Conservation (phyloP, 2,797 vertebrate genomes). For the Acanthis flammea region DNA sequence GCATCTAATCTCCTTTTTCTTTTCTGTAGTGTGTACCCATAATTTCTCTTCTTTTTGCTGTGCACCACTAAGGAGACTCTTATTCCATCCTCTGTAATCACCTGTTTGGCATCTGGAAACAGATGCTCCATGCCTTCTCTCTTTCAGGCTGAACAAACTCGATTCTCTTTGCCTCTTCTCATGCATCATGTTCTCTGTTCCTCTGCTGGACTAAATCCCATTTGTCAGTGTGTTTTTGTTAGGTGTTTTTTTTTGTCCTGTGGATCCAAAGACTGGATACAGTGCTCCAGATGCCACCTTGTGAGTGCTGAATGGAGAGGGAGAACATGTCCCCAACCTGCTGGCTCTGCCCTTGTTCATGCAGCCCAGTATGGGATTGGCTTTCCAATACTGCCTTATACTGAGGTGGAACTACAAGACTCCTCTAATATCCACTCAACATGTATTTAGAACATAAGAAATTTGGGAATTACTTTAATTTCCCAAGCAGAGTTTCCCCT, state of each 20-base stretch:
- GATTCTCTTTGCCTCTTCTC: not conserved
- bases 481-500: not conserved
- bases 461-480: not conserved
- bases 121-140: not conserved
- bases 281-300: not conserved
- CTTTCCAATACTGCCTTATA: not conserved
- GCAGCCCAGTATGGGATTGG: not conserved
- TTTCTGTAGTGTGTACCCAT: not conserved
- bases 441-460: not conserved
- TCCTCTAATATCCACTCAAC: not conserved
- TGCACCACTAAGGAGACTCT: not conserved
- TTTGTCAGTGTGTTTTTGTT: not conserved
- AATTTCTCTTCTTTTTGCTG: not conserved
- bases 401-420: not conserved
- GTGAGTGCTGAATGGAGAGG: not conserved
- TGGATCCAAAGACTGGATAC: accelerated
- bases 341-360: not conserved
- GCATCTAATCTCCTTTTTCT: not conserved
- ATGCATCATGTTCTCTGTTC: not conserved
- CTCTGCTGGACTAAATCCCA: not conserved
- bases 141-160: not conserved
- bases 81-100: not conserved
- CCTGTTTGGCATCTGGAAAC: not conserved
- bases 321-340: accelerated
- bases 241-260: not conserved